These are phyloP conservation scores for Leptinotarsa undecemlineata DNA, from an alignment of 1,140 invertebrate genomes.

Conservation along the genomic window DNA sequence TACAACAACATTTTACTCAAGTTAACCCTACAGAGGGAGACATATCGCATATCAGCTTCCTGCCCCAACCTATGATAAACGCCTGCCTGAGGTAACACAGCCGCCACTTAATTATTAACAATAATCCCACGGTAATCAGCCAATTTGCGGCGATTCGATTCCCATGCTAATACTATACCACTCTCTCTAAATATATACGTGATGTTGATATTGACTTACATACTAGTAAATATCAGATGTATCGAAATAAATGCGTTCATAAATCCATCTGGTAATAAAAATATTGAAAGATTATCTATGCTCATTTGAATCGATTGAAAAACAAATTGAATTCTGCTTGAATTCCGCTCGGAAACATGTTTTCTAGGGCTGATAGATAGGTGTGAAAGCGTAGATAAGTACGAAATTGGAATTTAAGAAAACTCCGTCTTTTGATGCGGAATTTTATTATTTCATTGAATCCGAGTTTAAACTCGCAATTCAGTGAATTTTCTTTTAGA, in stretches of 20 bases:
- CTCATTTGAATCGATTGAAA: no score
- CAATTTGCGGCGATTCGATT: not conserved
- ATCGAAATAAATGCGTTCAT: not conserved
- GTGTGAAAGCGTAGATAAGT: no score
- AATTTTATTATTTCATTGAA: no score
- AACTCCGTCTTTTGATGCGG: no score
- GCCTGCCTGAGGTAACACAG: not conserved
- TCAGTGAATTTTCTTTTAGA: no score
- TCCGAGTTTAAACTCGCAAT: no score
- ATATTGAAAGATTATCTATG: not conserved
- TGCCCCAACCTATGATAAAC: not conserved
- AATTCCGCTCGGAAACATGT: no score
- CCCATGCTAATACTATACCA: not conserved
- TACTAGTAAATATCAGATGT: not conserved
- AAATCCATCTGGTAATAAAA: not conserved
- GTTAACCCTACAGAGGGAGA: no score
- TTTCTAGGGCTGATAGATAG: no score
- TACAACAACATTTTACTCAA: no score
- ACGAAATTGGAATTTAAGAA: no score
- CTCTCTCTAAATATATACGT: not conserved
- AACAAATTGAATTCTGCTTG: no score
- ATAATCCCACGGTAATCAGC: not conserved
- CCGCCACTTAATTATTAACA: not conserved
- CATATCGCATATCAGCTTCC: not conserved
- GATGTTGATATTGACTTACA: not conserved